These are phyloP conservation scores for Osmerus eperlanus DNA, from an alignment of 2,113 vertebrate species.

Conservation along the genomic window DNA sequence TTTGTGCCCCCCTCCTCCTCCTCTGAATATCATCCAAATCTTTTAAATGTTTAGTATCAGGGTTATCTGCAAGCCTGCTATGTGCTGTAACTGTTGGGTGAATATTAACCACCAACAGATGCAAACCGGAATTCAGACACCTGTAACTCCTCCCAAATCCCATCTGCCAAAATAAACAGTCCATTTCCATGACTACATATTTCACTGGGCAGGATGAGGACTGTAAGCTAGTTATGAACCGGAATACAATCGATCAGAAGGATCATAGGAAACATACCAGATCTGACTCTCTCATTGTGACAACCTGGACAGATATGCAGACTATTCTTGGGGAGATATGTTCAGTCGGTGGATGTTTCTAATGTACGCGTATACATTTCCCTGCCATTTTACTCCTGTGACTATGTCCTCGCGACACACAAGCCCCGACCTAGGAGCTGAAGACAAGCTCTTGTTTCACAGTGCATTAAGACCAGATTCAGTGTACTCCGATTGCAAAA, in stretches of 20 bases:
- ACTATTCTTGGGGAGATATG: constrained; percentile 46
- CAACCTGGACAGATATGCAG: constrained; percentile 44
- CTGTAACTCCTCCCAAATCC: constrained; percentile 47
- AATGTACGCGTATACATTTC: constrained; percentile 50
- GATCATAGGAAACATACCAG: constrained; percentile 55
- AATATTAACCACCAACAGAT: constrained; percentile 19
- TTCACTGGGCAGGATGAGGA: background rate
- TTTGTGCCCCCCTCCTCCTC: constrained; percentile 43
- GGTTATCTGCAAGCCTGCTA: too few relatives aligned
- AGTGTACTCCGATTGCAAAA: constrained; percentile 76
- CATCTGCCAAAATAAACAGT: constrained; percentile 29
- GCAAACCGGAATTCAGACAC: constrained; percentile 33
- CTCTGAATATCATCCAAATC: constrained; percentile 31
- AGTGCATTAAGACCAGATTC: constrained; percentile 82
- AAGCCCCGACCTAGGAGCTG: constrained; percentile 59
- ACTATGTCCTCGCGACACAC: constrained; percentile 48
- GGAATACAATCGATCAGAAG: constrained; percentile 40
- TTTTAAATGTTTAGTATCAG: background rate
- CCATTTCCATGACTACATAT: constrained; percentile 33
- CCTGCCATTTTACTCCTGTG: constrained; percentile 56
- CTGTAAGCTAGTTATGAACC: background rate
- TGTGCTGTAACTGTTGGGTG: too few relatives aligned
- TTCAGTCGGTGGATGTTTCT: constrained; percentile 53
- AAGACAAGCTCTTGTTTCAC: constrained; percentile 71
- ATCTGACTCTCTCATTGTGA: constrained; percentile 43